Evolutionary conservation across 2,888 invertebrate genomes (phyloP).

Genomic region (Drosophila setosimentum): DNA sequence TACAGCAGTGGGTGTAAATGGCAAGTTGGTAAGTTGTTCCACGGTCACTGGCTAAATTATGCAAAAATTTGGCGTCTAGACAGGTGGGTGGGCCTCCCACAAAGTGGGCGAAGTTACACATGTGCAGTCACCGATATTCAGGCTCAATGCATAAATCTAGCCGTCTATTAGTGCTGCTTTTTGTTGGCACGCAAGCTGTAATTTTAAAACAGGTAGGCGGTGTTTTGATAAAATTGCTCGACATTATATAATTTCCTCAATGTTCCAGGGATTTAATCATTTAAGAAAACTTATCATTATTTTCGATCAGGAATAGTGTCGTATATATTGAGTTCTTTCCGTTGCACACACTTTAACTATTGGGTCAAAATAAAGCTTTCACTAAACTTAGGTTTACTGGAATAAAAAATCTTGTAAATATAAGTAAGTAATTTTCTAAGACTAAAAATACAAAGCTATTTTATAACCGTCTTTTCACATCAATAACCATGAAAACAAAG

Average conservation of each 20-base stretch:
- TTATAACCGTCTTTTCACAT: too few relatives aligned
- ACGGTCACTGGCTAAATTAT: constrained; percentile 60
- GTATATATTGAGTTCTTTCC: not conserved
- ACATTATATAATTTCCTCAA: not conserved
- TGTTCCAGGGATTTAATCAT: not conserved
- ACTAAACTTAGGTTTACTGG: not conserved
- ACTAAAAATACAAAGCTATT: not conserved
- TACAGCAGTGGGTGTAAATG: constrained; percentile 66
- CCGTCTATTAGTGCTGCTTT: constrained; percentile 16
- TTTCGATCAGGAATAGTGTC: not conserved
- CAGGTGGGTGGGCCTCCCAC: constrained; percentile 45
- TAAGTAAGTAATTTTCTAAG: not conserved
- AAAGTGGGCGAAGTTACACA: constrained; percentile 52
- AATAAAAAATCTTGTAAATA: not conserved
- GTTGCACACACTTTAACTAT: not conserved
- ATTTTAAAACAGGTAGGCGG: constrained; percentile 1
- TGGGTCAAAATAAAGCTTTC: not conserved
- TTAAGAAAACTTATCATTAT: not conserved
- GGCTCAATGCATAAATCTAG: constrained; percentile 42
- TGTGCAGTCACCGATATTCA: constrained; percentile 31
- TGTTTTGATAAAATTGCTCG: not conserved
- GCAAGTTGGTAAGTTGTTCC: constrained; percentile 37
- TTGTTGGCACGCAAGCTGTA: constrained; percentile 9
- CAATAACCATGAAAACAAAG: not conserved
- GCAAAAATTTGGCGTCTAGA: constrained; percentile 61